phyloP scores from a whole-genome alignment of 2,888 invertebrate genomes.

The Catocala sponsa region DNA sequence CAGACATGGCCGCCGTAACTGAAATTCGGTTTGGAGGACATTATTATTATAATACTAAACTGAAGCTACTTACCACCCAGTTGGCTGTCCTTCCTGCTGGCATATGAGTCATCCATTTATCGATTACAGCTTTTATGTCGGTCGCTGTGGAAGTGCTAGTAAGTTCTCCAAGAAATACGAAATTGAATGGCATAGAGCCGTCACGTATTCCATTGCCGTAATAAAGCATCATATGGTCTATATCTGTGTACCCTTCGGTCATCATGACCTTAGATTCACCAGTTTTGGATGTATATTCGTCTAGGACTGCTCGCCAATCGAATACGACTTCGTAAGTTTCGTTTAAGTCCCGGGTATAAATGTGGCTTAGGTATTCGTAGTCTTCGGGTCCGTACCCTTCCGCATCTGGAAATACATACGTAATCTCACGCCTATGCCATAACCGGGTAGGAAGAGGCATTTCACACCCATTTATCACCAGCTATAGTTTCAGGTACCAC shows the following conservation, averaged over 20 bases:
- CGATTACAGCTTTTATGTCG: slow-evolving; percentile 82
- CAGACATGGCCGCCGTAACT: too few species aligned
- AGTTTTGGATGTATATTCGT: slow-evolving; percentile 73
- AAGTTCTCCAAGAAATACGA: slow-evolving; percentile 86
- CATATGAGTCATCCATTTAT: slow-evolving; percentile 88
- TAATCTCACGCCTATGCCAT: too few species aligned
- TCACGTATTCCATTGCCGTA: slow-evolving; percentile 85
- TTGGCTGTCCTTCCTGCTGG: slow-evolving; percentile 86
- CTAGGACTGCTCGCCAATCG: slow-evolving; percentile 88
- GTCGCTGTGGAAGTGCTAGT: slow-evolving; percentile 79
- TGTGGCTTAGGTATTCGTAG: slow-evolving; percentile 84
- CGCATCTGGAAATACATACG: neutral
- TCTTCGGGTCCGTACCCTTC: slow-evolving; percentile 67
- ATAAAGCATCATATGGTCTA: slow-evolving; percentile 85
- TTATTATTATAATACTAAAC: too few species aligned
- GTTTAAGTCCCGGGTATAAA: slow-evolving; percentile 85
- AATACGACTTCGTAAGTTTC: slow-evolving; percentile 89
- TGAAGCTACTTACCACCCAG: slow-evolving; percentile 88
- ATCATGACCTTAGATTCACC: slow-evolving; percentile 83
- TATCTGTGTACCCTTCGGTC: slow-evolving; percentile 88
- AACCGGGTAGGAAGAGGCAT: too few species aligned
- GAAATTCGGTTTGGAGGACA: too few species aligned
- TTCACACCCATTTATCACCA: too few species aligned
- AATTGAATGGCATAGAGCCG: slow-evolving; percentile 91
- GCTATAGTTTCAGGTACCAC: too few species aligned